Percentiles rank a stretch among this genome's conserved stretches.
These are phyloP conservation scores for Plecotus auritus DNA, from an alignment of 2,113 vertebrate genomes.

Conservation along the genomic window DNA sequence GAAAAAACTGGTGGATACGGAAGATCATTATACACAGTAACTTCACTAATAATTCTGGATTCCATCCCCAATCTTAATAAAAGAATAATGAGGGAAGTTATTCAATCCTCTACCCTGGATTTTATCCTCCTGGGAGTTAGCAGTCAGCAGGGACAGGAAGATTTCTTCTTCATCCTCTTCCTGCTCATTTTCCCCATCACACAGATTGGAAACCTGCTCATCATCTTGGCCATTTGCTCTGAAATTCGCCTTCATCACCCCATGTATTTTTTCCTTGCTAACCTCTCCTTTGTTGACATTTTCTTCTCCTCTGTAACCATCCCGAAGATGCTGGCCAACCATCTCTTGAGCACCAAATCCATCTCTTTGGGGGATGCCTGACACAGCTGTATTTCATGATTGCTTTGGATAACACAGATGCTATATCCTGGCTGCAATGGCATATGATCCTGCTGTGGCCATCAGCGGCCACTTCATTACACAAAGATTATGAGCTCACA, in stretches of 20 bases:
- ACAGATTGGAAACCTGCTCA: conserved; percentile 66
- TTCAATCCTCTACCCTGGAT: conserved; percentile 8
- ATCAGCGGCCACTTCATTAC: conserved; percentile 68
- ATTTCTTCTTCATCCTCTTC: conserved; percentile 64
- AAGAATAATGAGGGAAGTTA: conserved; percentile 45
- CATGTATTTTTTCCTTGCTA: conserved; percentile 72
- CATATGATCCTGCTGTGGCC: conserved; percentile 65
- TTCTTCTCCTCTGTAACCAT: conserved; percentile 64
- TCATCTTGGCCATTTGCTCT: conserved; percentile 40
- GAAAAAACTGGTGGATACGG: no score
- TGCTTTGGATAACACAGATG: conserved; percentile 50
- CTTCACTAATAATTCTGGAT: not conserved
- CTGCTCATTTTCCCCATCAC: conserved; percentile 67
- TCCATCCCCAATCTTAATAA: not conserved
- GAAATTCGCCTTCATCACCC: conserved; percentile 56
- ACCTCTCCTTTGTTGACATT: conserved; percentile 68
- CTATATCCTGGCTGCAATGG: conserved; percentile 62
- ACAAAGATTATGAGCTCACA: conserved; percentile 16
- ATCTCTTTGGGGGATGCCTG: conserved; percentile 65
- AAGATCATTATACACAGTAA: not conserved
- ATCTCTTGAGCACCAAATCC: conserved; percentile 28
- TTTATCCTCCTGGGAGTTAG: conserved; percentile 68
- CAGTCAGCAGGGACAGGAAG: conserved; percentile 5
- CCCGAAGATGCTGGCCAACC: conserved; percentile 57
- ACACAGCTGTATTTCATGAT: conserved; percentile 69